Evolutionary conservation across 2,888 invertebrate species (phyloP).

Genomic region (Macrosoma leucophasiata): DNA sequence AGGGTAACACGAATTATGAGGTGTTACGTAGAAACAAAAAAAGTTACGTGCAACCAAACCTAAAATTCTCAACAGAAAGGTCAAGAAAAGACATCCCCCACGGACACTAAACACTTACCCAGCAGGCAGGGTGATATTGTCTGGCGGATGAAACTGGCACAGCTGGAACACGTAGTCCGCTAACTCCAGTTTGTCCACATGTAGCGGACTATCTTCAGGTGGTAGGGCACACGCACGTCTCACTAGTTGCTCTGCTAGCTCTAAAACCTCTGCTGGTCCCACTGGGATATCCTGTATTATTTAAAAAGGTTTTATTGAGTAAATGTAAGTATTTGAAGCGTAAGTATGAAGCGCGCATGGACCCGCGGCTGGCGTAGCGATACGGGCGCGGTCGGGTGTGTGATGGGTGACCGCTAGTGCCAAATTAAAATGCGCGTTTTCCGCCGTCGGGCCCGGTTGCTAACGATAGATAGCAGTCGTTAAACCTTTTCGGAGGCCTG

Average conservation of each 20-base stretch:
- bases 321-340: background rate
- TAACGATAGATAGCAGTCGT: too few relatives aligned
- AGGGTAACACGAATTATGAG: too few relatives aligned
- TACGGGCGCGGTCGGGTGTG: too few relatives aligned
- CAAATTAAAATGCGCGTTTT: too few relatives aligned
- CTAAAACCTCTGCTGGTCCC: conserved; percentile 87
- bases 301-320: background rate
- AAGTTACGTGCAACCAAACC: too few relatives aligned
- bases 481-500: too few relatives aligned
- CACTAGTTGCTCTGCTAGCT: conserved; percentile 89
- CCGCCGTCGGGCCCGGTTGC: too few relatives aligned
- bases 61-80: too few relatives aligned
- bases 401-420: too few relatives aligned
- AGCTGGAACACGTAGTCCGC: conserved; percentile 93
- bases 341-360: background rate
- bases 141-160: conserved; percentile 93
- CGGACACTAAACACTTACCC: conserved; percentile 81
- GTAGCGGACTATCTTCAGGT: conserved; percentile 82
- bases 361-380: too few relatives aligned
- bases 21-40: too few relatives aligned
- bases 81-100: too few relatives aligned
- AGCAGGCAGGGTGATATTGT: conserved; percentile 90
- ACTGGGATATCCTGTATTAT: conserved; percentile 87
- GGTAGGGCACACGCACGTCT: conserved; percentile 88
- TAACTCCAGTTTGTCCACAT: conserved; percentile 87